Conservation (phyloP, 2,797 vertebrate genomes). For the Miopithecus talapoin region DNA sequence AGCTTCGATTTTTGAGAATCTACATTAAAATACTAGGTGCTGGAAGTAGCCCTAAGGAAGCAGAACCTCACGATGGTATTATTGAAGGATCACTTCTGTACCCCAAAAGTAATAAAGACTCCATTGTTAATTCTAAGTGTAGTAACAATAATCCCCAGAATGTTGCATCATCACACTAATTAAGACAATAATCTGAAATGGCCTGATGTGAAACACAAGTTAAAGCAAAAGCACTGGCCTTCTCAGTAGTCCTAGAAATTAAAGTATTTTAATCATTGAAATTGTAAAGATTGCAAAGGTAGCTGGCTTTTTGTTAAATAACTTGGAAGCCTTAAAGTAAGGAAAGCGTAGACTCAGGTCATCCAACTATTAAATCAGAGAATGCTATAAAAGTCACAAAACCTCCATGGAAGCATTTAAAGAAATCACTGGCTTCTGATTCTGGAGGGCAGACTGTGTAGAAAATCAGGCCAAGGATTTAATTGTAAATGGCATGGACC, state of each 20-base stretch:
- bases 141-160: neutral
- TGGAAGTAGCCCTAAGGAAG: neutral
- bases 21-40: neutral
- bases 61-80: neutral
- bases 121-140: neutral
- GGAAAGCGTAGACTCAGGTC: neutral
- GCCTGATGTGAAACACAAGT: neutral
- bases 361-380: neutral
- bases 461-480: neutral
- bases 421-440: neutral
- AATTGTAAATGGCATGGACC: neutral
- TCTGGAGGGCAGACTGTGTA: neutral
- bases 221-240: neutral
- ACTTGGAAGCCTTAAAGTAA: neutral
- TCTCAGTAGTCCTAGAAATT: neutral
- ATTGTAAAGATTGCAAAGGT: neutral
- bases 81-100: neutral
- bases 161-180: neutral
- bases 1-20: neutral
- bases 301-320: slow-evolving; percentile 11
- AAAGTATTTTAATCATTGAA: neutral
- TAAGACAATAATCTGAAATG: neutral
- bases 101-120: neutral
- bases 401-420: neutral
- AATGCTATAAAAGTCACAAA: neutral